phyloP scores from a whole-genome alignment of 1,140 invertebrate genomes.

The Hylaeus volcanicus region DNA sequence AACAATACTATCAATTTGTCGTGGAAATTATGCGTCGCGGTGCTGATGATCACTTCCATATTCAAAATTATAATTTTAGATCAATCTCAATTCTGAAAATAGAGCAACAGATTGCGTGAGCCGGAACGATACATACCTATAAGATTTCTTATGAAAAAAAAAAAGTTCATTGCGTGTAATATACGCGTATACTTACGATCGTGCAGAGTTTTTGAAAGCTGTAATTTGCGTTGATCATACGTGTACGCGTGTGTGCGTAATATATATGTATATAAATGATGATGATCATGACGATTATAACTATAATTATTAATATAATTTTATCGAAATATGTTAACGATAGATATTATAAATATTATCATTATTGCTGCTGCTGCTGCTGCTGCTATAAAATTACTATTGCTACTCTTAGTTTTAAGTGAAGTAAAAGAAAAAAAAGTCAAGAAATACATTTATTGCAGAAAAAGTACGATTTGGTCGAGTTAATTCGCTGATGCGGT shows the following conservation, averaged over 20 bases:
- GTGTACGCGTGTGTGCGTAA: constrained; percentile 57
- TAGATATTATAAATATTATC: constrained; percentile 64
- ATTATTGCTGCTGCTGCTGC: constrained; percentile 52
- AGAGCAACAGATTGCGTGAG: constrained; percentile 33
- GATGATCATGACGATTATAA: constrained; percentile 64
- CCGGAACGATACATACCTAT: constrained; percentile 47
- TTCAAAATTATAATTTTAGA: constrained; percentile 44
- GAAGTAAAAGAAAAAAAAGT: constrained; percentile 29
- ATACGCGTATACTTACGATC: constrained; percentile 46
- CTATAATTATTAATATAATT: constrained; percentile 68
- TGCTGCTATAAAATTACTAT: constrained; percentile 53
- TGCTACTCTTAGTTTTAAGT: constrained; percentile 55
- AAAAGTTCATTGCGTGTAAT: constrained; percentile 41
- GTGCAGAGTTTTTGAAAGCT: neutral
- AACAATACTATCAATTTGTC: neutral
- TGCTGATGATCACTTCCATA: constrained; percentile 43
- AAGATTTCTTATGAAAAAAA: constrained; percentile 57
- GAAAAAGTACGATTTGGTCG: constrained; percentile 44
- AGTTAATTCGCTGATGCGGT: constrained; percentile 42
- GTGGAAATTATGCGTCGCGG: constrained; percentile 48
- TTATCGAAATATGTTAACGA: constrained; percentile 65
- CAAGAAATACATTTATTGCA: constrained; percentile 56
- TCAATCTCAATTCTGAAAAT: constrained; percentile 31
- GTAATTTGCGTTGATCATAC: constrained; percentile 32
- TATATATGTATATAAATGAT: constrained; percentile 64